A percentile compares a stretch with the other conserved stretches of the same genome.
These are phyloP conservation scores for Drosophila albomicans DNA, from an alignment of 1,140 invertebrate species.

Conservation along the genomic window DNA sequence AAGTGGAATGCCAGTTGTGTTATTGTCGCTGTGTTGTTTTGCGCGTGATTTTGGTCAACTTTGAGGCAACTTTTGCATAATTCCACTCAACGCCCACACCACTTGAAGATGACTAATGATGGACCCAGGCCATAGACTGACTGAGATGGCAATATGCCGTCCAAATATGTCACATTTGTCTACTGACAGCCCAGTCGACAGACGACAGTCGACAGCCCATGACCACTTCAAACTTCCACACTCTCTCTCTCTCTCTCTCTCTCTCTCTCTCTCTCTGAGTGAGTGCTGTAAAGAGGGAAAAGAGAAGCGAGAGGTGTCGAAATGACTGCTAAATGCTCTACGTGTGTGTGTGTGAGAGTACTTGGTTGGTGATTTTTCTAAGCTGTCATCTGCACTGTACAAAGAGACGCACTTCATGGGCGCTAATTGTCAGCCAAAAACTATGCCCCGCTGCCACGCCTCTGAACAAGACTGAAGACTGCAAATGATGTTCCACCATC, in stretches of 20 bases:
- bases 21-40: conserved; percentile 35
- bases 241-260: neutral
- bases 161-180: conserved; percentile 79
- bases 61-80: conserved; percentile 66
- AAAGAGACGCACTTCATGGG: conserved; percentile 55
- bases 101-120: conserved; percentile 82
- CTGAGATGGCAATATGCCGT: conserved; percentile 38
- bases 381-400: conserved; percentile 75
- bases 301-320: neutral
- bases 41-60: conserved; percentile 63
- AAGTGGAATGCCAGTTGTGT: conserved; percentile 36
- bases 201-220: conserved; percentile 4
- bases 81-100: conserved; percentile 73
- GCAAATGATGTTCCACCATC: conserved; percentile 12
- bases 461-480: neutral
- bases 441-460: conserved; percentile 24
- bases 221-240: conserved; percentile 61
- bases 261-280: too few relatives aligned
- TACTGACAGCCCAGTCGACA: conserved; percentile 47
- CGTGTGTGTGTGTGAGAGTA: neutral
- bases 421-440: conserved; percentile 71
- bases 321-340: conserved; percentile 10
- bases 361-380: conserved; percentile 72
- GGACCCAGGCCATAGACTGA: conserved; percentile 9
- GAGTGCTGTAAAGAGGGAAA: neutral